phyloP scores from a whole-genome alignment of 2,113 vertebrate species.

The Oncorhynchus clarkii region DNA sequence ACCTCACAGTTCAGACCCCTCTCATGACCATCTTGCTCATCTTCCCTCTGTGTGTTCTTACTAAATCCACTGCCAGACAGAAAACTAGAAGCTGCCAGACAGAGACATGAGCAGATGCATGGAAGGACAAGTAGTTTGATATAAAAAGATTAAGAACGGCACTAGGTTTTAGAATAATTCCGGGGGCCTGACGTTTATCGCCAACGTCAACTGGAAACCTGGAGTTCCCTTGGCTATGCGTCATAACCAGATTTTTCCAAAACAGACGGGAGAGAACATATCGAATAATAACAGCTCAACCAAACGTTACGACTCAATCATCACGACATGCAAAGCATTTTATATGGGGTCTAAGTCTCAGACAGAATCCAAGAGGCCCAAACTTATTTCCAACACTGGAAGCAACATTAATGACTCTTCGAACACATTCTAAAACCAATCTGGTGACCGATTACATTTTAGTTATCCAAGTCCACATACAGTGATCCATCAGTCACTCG shows the following conservation, averaged over 20 bases:
- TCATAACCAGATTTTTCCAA: conserved; percentile 53
- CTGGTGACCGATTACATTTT: too few species aligned
- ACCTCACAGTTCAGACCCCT: conserved; percentile 19
- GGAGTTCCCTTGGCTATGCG: conserved; percentile 49
- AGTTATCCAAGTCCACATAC: not conserved
- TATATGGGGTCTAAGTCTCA: not conserved
- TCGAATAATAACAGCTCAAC: conserved; percentile 32
- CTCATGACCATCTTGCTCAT: not conserved
- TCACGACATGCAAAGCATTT: not conserved
- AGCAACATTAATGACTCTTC: not conserved
- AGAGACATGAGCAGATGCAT: not conserved
- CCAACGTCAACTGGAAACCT: conserved; percentile 75
- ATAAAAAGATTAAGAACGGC: conserved; percentile 24
- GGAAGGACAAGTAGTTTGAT: conserved; percentile 25
- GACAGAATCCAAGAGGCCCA: not conserved
- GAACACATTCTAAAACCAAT: not conserved
- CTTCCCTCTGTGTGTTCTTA: conserved; percentile 1
- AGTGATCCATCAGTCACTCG: not conserved
- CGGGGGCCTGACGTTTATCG: conserved; percentile 21
- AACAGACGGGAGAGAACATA: conserved; percentile 15
- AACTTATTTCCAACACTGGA: not conserved
- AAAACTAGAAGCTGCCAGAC: not conserved
- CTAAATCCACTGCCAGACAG: not conserved
- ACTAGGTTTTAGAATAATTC: conserved; percentile 22
- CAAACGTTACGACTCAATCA: conserved; percentile 23